Evolutionary conservation across 2,797 vertebrate genomes (phyloP), one percentile per base, ranked within the genome.

Genomic region (Tamandua tetradactyla): DNA sequence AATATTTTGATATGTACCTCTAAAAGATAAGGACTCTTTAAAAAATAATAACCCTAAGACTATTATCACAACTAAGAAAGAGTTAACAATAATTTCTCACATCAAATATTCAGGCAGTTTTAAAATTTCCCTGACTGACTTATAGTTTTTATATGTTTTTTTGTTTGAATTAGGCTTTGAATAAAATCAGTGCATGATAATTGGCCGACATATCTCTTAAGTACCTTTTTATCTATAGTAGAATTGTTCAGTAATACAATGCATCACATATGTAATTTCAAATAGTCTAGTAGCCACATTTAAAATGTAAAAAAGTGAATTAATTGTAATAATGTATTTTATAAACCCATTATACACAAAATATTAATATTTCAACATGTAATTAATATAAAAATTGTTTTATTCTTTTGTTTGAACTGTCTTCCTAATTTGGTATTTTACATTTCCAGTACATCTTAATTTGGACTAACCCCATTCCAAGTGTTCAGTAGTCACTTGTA

Each of bases 61-160:
- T 17, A 68, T 62, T 18, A 42, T 64, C 52, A 78, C 1, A 17
- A n/a, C 35, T 52, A 64, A 92, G 87, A 40, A 68, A 72, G 22
- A 71, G 12, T 69, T 83, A 89, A 80, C 32, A 62, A 40, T 88
- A 82, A 90, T 72, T 66, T n/a, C 25, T 87, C 94, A 81, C 5
- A 25, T 72, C n/a, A 87, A 74, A 75, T 66, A 32, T 72, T 5
- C 2, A 75, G 6, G 32, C 30, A 76, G 3, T 71, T 78, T 83
- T 87, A 22, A 82, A 57, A 55, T 89, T 62, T 91, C n/a, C 22
- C 15, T 79, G 47, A 59, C 14, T 69, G 5, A 47, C 52, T 79
- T 40, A 13, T 66, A 44, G 66, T 82, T 94, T 95, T 89, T 69
- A 22, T 1, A 23, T 66, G 32, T 14, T 27, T 32, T 80, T 79